Percentiles rank a stretch among this genome's conserved stretches.
phyloP scores from a whole-genome alignment of 2,113 vertebrate species.

The Blennius ocellaris region DNA sequence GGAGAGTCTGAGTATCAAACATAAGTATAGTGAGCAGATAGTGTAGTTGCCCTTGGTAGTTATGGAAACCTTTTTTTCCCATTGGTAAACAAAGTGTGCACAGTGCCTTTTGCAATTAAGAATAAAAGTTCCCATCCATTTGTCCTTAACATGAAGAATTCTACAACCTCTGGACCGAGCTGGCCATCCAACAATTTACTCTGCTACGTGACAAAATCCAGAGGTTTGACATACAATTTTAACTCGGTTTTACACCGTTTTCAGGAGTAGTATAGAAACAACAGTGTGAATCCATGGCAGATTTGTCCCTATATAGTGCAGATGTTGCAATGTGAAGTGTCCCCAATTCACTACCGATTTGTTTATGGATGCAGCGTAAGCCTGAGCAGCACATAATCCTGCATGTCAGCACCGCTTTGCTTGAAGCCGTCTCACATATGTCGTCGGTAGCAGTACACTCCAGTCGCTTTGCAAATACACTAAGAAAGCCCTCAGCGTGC shows the following conservation, averaged over 20 bases:
- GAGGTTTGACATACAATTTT: neutral
- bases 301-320: neutral
- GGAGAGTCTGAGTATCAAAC: neutral
- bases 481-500: conserved; percentile 6
- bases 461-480: conserved; percentile 48
- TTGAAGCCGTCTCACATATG: conserved; percentile 23
- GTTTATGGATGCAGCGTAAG: conserved; percentile 37
- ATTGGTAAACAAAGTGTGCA: neutral
- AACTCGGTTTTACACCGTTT: neutral
- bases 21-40: conserved; percentile 6
- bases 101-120: neutral
- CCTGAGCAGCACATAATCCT: conserved; percentile 54
- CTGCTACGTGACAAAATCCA: neutral
- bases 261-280: neutral
- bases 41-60: conserved; percentile 32
- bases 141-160: too few species aligned
- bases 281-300: neutral
- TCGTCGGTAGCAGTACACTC: conserved; percentile 39
- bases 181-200: neutral
- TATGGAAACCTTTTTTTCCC: conserved; percentile 49
- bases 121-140: too few species aligned
- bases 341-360: conserved; percentile 6
- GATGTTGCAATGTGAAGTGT: neutral
- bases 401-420: conserved; percentile 55
- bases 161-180: too few species aligned